phyloP scores from a whole-genome alignment of 2,113 vertebrate species.

The Furnarius figulus region DNA sequence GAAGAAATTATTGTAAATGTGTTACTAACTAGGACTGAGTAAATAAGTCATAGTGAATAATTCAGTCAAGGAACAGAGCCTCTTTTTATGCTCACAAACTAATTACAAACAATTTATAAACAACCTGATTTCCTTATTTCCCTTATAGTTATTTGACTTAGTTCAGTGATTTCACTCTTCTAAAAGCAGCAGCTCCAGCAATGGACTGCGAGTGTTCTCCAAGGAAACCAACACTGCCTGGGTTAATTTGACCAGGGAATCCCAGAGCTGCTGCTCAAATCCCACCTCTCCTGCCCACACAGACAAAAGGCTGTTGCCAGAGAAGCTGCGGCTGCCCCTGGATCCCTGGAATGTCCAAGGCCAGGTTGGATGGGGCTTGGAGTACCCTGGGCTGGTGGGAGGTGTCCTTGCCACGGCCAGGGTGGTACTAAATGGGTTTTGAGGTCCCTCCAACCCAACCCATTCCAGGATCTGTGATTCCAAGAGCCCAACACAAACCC shows the following conservation, averaged over 20 bases:
- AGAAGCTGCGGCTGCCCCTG: neutral
- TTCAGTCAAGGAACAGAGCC: neutral
- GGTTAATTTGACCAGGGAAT: neutral
- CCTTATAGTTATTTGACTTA: neutral
- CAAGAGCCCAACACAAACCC: neutral
- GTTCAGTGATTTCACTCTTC: neutral
- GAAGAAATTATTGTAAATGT: neutral
- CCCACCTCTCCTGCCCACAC: neutral
- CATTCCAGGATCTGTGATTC: neutral
- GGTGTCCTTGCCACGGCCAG: neutral
- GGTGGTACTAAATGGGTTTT: too few species aligned
- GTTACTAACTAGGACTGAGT: neutral
- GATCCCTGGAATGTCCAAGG: neutral
- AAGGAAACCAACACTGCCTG: fast-evolving
- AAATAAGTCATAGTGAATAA: conserved; percentile 38
- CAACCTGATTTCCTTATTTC: neutral
- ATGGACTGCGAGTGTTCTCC: neutral
- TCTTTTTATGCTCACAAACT: neutral
- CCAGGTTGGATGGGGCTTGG: neutral
- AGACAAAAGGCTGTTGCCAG: neutral
- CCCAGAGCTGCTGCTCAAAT: neutral
- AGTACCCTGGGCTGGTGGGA: neutral
- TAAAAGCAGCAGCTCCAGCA: neutral
- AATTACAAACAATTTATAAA: neutral
- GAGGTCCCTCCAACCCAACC: neutral